Evolutionary conservation across 2,888 invertebrate genomes (phyloP), one percentile per base, ranked within the genome.

Genomic region (Ophonus ardosiacus): DNA sequence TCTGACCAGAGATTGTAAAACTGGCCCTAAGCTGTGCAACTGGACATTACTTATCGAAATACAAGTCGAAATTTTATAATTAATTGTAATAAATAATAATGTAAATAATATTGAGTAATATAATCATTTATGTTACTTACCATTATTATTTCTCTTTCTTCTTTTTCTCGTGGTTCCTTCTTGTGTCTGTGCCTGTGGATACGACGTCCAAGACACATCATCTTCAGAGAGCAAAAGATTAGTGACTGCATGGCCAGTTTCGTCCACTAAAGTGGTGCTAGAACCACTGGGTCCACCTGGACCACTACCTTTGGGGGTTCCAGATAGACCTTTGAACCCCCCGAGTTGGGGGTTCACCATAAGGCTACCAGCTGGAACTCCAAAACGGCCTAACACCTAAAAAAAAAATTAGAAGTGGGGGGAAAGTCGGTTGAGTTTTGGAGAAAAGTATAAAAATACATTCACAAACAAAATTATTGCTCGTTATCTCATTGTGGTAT

Each of bases 341-440:
- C 89, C 90, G 21, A 92, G 86, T 87, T 92, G 92, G 2, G 92
- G 92, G 87, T 92, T 92, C 8, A 92, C 88, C 91, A 92, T 92
- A 18, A 91, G 86, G 86, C 89, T 91, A 59, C 89, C 88, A 68
- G 90, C 90, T 7, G 90, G 89, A 57, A 90, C 90, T 0, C 91
- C 91, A 86, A 91, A 91, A 65, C 90, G 88, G 1, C 91, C 91
- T 40, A 91, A 87, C 38, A 91, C 91, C 91, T 91, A 84, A 31
- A 86, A 31, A 24, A 65, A n/a, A 63, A 1, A 24, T 24, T 24
- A 24, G 3, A 24, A 24, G 24, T 1, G 24, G 1, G 24, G 24
- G 24, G 24, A 24, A 3, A 24, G 24, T 24, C 24, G 3, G 24
- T 24, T 24, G 24, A 24, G 24, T 2, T 24, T 2, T 24, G n/a